A percentile compares a stretch with the other conserved stretches of the same genome.
Evolutionary conservation across 2,113 vertebrate species (phyloP).

Genomic region (Mastomys coucha): DNA sequence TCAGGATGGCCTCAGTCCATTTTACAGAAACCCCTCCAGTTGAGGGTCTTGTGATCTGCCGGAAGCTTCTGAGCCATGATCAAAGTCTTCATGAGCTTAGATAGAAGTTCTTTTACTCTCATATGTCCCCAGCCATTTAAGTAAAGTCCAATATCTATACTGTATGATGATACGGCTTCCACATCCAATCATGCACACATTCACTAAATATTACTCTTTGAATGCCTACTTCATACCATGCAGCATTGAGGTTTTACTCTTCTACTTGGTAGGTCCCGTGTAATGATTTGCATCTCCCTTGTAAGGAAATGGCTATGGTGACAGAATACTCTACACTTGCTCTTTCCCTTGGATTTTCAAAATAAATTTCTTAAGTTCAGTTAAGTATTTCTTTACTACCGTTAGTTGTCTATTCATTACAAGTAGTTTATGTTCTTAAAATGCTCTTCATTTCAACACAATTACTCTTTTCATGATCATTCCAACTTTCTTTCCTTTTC

Average conservation of each 20-base stretch:
- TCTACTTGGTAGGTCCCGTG: neutral
- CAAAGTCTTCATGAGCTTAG: neutral
- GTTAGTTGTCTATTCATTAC: neutral
- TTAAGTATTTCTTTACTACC: no score
- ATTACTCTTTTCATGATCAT: neutral
- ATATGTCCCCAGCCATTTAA: neutral
- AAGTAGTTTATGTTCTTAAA: neutral
- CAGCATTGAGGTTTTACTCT: neutral
- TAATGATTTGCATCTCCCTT: neutral
- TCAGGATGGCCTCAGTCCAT: neutral
- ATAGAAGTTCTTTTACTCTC: neutral
- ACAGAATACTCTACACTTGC: neutral
- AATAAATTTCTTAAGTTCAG: neutral
- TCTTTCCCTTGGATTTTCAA: neutral
- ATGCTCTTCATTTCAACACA: neutral
- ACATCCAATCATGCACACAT: rapidly evolving
- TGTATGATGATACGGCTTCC: neutral
- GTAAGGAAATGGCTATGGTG: no score
- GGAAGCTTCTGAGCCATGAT: neutral
- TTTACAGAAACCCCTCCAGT: neutral
- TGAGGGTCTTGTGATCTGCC: neutral
- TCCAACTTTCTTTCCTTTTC: neutral
- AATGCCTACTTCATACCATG: no score
- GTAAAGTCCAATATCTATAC: neutral
- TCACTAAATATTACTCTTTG: neutral